Evolutionary conservation across 2,888 invertebrate species (phyloP).

Genomic region (Idaea aversata): DNA sequence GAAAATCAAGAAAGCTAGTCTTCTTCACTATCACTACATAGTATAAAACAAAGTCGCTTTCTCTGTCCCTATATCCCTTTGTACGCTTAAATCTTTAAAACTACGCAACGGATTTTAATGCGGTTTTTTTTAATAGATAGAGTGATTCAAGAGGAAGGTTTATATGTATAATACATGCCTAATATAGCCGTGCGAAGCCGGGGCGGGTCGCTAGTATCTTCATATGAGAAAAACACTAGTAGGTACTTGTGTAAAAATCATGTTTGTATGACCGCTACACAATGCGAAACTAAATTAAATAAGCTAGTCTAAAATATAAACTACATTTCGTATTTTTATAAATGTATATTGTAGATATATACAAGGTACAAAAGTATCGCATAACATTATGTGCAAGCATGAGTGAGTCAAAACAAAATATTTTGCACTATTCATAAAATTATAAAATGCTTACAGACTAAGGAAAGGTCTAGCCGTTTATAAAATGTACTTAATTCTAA

Average conservation of each 20-base stretch:
- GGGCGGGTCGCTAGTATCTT: too few relatives aligned
- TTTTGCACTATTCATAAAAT: not conserved
- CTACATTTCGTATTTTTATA: constrained; percentile 30
- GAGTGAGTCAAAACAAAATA: constrained; percentile 4
- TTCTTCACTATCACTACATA: too few relatives aligned
- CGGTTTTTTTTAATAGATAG: too few relatives aligned
- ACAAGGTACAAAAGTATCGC: constrained; percentile 63
- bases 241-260: not conserved
- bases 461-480: not conserved
- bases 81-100: too few relatives aligned
- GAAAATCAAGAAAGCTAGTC: too few relatives aligned
- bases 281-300: not conserved
- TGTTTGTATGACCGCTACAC: not conserved
- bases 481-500: not conserved
- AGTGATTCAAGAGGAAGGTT: too few relatives aligned
- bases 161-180: too few relatives aligned
- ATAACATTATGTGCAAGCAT: constrained; percentile 18
- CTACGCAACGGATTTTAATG: too few relatives aligned
- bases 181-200: too few relatives aligned
- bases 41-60: too few relatives aligned
- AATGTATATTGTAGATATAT: constrained; percentile 38
- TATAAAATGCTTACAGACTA: constrained; percentile 2
- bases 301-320: constrained; percentile 8
- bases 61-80: too few relatives aligned
- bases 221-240: not conserved